These are phyloP conservation scores for Melanotaenia nigrans DNA, from an alignment of 2,797 vertebrate genomes.

Conservation along the genomic window DNA sequence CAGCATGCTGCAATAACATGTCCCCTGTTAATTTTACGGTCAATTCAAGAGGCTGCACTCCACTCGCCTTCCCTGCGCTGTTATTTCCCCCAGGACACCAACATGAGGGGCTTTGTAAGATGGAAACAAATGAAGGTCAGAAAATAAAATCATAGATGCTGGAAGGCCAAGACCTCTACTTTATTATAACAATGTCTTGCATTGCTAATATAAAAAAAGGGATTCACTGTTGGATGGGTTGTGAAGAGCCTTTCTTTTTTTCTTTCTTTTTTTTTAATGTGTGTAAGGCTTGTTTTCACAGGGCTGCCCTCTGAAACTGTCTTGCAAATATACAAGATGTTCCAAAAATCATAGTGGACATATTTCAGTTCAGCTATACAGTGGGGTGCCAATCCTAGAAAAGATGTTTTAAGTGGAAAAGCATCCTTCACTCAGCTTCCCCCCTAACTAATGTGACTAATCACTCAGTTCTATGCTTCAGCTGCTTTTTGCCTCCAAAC, in stretches of 20 bases:
- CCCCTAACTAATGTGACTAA: constrained; percentile 48
- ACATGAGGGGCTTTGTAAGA: constrained; percentile 48
- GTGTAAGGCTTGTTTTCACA: constrained; percentile 22
- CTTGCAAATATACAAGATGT: constrained; percentile 45
- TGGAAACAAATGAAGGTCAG: constrained; percentile 74
- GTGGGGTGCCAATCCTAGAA: constrained; percentile 5
- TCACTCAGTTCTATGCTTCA: constrained; percentile 50
- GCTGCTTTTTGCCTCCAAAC: constrained; percentile 72
- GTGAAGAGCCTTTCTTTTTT: not conserved
- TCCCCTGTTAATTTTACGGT: constrained; percentile 64
- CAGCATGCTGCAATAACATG: constrained; percentile 38
- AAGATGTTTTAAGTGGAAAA: constrained; percentile 29
- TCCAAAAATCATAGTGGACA: constrained; percentile 48
- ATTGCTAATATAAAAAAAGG: constrained; percentile 32
- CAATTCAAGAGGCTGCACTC: constrained; percentile 51
- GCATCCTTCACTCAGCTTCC: constrained; percentile 31
- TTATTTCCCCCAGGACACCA: constrained; percentile 64
- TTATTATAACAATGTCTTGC: constrained; percentile 45
- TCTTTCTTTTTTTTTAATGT: not conserved
- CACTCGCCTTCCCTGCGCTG: constrained; percentile 35
- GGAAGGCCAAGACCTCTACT: constrained; percentile 39
- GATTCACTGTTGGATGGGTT: constrained; percentile 10
- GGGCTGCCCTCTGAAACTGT: constrained; percentile 30
- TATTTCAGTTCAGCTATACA: constrained; percentile 18
- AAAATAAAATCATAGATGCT: constrained; percentile 44